Evolutionary conservation across 2,888 invertebrate genomes (phyloP).

Genomic region (Diarsia brunnea): DNA sequence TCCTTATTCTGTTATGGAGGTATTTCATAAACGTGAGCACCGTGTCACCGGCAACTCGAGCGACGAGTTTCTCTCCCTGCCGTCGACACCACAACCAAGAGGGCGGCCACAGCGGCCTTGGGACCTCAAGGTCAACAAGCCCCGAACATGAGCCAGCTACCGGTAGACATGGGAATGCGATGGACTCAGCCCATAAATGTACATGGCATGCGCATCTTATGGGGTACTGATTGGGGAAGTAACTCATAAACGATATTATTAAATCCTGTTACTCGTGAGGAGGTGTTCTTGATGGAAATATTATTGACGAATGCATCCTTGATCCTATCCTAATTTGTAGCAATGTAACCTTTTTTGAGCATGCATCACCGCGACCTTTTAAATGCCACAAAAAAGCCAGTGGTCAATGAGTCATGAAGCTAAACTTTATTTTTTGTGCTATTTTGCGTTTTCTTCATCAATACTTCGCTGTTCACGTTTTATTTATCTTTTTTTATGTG

Average conservation of each 20-base stretch:
- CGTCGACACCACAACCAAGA: too few species aligned
- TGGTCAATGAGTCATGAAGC: constrained; percentile 32
- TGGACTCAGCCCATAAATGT: too few species aligned
- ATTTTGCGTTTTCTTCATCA: not conserved
- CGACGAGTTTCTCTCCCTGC: too few species aligned
- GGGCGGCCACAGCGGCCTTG: too few species aligned
- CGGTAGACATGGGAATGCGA: too few species aligned
- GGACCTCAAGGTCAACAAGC: too few species aligned
- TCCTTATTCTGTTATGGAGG: not conserved
- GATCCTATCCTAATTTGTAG: constrained; percentile 19
- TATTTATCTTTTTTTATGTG: constrained; percentile 10
- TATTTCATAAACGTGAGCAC: not conserved
- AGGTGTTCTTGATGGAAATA: not conserved
- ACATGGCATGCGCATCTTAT: too few species aligned
- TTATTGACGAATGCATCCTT: not conserved
- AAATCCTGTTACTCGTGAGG: not conserved
- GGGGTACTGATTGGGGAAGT: too few species aligned
- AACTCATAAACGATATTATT: not conserved
- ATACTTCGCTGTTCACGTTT: constrained; percentile 15
- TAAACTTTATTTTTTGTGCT: constrained; percentile 2
- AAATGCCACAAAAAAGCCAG: not conserved
- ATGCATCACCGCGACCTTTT: constrained; percentile 16
- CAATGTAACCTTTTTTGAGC: constrained; percentile 17
- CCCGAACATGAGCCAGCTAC: too few species aligned
- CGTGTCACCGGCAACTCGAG: too few species aligned